phyloP scores from a whole-genome alignment of 2,888 invertebrate species.

The Carabus problematicus region DNA sequence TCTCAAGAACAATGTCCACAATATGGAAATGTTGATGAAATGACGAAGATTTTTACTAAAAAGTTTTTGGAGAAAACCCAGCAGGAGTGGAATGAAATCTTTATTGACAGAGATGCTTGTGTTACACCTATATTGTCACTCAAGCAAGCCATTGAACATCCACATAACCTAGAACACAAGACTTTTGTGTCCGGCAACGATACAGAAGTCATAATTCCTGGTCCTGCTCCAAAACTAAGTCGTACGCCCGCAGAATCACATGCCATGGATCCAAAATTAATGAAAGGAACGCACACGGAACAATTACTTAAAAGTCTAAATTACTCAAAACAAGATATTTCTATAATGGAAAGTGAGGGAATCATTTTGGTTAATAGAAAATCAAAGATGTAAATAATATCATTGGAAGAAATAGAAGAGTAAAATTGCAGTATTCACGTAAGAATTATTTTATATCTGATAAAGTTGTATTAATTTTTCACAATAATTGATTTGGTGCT shows the following conservation, averaged over 20 bases:
- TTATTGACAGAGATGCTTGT: conserved; percentile 87
- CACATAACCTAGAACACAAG: conserved; percentile 70
- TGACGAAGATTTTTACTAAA: conserved; percentile 65
- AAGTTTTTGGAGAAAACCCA: conserved; percentile 81
- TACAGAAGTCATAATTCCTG: conserved; percentile 65
- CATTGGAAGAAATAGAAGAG: not conserved
- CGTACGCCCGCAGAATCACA: conserved; percentile 73
- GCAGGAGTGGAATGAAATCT: conserved; percentile 85
- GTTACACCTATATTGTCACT: conserved; percentile 88
- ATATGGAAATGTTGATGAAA: conserved; percentile 64
- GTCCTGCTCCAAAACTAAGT: conserved; percentile 80
- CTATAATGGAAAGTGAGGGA: conserved; percentile 56
- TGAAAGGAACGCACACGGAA: conserved; percentile 72
- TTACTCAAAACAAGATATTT: conserved; percentile 66
- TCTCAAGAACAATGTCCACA: conserved; percentile 68
- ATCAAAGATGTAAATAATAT: conserved; percentile 49
- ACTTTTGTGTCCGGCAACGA: conserved; percentile 64
- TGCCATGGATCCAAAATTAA: conserved; percentile 57
- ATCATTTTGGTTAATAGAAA: conserved; percentile 51
- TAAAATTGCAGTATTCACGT: not conserved
- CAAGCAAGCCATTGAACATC: conserved; percentile 71
- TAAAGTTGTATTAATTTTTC: conserved; percentile 17
- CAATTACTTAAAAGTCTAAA: conserved; percentile 72
- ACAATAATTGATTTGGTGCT: conserved; percentile 34
- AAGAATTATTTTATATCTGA: conserved; percentile 4